These are phyloP conservation scores for Plebejus melissa DNA, from an alignment of 2,888 invertebrate genomes.

Conservation along the genomic window DNA sequence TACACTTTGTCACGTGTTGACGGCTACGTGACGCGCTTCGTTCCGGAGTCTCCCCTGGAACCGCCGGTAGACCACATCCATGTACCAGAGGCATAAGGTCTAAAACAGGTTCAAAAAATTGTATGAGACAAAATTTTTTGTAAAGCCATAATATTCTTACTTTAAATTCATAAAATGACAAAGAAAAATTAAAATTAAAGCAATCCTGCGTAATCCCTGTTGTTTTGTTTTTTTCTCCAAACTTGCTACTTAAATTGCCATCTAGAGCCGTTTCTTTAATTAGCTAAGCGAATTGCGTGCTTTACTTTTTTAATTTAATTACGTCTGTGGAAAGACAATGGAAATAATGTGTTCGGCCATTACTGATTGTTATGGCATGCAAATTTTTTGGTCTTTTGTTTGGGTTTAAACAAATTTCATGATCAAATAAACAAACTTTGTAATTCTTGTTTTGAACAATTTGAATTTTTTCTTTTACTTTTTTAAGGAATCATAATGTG, in stretches of 20 bases:
- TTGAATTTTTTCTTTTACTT: background rate
- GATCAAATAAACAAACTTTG: conserved; percentile 12
- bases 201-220: conserved; percentile 57
- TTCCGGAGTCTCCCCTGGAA: too few species aligned
- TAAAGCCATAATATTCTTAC: background rate
- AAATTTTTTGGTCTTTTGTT: conserved; percentile 52
- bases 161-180: conserved; percentile 37
- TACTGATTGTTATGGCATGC: conserved; percentile 60
- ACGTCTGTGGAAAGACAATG: conserved; percentile 64
- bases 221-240: conserved; percentile 62
- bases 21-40: too few species aligned
- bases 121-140: background rate
- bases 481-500: background rate
- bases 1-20: too few species aligned
- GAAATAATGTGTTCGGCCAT: conserved; percentile 63
- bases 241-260: conserved; percentile 72
- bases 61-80: too few species aligned
- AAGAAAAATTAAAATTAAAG: conserved; percentile 52
- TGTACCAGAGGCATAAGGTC: too few species aligned
- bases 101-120: too few species aligned
- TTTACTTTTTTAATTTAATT: conserved; percentile 75
- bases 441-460: background rate
- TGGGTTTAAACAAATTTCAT: conserved; percentile 29
- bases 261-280: conserved; percentile 72
- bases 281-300: conserved; percentile 74